phyloP scores from a whole-genome alignment of 2,888 invertebrate genomes.

The Tachina fera region DNA sequence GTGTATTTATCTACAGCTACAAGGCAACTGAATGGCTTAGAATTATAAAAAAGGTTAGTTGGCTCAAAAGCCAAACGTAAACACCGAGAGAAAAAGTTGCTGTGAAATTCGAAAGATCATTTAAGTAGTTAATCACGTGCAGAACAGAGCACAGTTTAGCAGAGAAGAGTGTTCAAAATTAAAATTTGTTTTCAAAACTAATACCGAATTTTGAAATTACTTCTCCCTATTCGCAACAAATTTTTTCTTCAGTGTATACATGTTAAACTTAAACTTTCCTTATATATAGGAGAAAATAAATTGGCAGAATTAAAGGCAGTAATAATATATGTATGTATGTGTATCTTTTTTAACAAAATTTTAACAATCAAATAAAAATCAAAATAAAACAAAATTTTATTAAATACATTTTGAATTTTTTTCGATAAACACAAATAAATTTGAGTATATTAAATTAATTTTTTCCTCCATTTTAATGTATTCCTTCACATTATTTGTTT shows the following conservation, averaged over 20 bases:
- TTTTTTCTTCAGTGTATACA: constrained; percentile 17
- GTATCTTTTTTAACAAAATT: constrained; percentile 51
- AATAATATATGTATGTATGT: constrained; percentile 31
- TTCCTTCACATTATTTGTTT: constrained; percentile 43
- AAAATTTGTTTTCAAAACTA: too few species aligned
- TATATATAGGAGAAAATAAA: neutral
- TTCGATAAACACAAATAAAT: constrained; percentile 68
- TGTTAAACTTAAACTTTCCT: neutral
- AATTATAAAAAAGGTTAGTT: constrained; percentile 45
- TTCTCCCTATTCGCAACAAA: neutral
- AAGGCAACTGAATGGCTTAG: constrained; percentile 80
- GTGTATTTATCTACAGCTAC: constrained; percentile 76
- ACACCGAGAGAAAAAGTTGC: constrained; percentile 7
- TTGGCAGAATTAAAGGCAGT: constrained; percentile 61
- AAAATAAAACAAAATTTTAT: constrained; percentile 47
- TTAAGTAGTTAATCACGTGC: neutral
- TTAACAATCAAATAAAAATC: constrained; percentile 62
- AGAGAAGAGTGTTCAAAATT: too few species aligned
- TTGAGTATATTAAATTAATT: constrained; percentile 41
- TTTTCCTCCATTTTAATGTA: constrained; percentile 41
- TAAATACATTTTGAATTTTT: constrained; percentile 21
- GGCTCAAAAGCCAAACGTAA: neutral
- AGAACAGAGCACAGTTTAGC: too few species aligned
- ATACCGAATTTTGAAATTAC: too few species aligned
- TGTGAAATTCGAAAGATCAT: neutral